Percentiles rank a stretch among this genome's conserved stretches.
Evolutionary conservation across 1,140 invertebrate species (phyloP).

Genomic region (Saccostrea cuccullata): DNA sequence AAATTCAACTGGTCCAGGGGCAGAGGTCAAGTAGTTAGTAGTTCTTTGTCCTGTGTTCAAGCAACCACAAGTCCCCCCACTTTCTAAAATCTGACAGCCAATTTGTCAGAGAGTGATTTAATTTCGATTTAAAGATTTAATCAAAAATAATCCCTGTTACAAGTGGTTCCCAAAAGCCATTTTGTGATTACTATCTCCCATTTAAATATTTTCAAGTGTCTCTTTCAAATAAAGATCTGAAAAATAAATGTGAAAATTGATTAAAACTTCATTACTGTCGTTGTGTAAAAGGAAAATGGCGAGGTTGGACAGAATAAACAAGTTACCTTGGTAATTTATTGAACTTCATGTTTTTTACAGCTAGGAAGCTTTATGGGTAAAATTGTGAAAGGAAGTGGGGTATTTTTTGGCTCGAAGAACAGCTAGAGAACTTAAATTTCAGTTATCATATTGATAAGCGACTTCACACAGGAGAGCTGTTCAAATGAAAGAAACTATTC

Average conservation of each 20-base stretch:
- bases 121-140: conserved; percentile 38
- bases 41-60: background rate
- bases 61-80: conserved; percentile 26
- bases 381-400: background rate
- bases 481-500: conserved; percentile 33
- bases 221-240: conserved; percentile 32
- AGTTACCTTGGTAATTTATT: conserved; percentile 34
- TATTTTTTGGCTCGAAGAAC: background rate
- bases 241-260: conserved; percentile 37
- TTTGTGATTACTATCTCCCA: conserved; percentile 33
- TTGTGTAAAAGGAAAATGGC: conserved; percentile 2
- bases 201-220: conserved; percentile 38
- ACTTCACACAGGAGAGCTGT: conserved; percentile 16
- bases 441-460: conserved; percentile 32
- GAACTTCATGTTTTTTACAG: conserved; percentile 18
- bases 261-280: conserved; percentile 34
- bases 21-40: conserved; percentile 2
- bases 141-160: conserved; percentile 30
- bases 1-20: background rate
- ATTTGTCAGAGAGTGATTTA: conserved; percentile 36
- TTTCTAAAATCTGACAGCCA: conserved; percentile 6
- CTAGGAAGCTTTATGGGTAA: conserved; percentile 1
- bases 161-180: conserved; percentile 27
- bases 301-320: conserved; percentile 22
- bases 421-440: conserved; percentile 13